Conservation (phyloP, 2,113 vertebrate genomes). For the Sula dactylatra region DNA sequence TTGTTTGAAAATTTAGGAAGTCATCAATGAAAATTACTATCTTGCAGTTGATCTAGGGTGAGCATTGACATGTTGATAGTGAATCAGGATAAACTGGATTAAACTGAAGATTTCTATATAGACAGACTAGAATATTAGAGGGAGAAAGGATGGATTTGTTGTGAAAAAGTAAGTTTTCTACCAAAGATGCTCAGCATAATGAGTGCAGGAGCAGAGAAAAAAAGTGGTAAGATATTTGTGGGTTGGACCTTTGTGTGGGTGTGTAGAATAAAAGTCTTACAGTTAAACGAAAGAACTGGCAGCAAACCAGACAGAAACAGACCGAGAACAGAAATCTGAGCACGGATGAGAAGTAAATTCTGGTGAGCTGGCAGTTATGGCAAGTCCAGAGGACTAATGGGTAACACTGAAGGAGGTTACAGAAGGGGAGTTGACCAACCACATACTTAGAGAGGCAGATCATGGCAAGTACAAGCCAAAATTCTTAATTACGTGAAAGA, state of each 20-base stretch:
- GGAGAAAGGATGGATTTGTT: not conserved
- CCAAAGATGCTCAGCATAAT: not conserved
- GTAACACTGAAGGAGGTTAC: not conserved
- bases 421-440: not conserved
- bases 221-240: not conserved
- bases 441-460: not conserved
- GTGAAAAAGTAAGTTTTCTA: not conserved
- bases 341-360: not conserved
- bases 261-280: not conserved
- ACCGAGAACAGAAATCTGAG: not conserved
- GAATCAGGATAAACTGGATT: not conserved
- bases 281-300: not conserved
- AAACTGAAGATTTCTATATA: not conserved
- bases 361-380: not conserved
- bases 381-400: not conserved
- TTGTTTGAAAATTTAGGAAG: slow-evolving; percentile 53
- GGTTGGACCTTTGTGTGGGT: not conserved
- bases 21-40: not conserved
- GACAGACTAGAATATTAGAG: not conserved
- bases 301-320: not conserved
- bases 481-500: not conserved
- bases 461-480: not conserved
- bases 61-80: not conserved
- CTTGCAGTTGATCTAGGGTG: slow-evolving; percentile 44
- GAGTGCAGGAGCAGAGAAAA: not conserved